Conservation (phyloP, 2,113 vertebrate genomes). For the Lophochroa leadbeateri region DNA sequence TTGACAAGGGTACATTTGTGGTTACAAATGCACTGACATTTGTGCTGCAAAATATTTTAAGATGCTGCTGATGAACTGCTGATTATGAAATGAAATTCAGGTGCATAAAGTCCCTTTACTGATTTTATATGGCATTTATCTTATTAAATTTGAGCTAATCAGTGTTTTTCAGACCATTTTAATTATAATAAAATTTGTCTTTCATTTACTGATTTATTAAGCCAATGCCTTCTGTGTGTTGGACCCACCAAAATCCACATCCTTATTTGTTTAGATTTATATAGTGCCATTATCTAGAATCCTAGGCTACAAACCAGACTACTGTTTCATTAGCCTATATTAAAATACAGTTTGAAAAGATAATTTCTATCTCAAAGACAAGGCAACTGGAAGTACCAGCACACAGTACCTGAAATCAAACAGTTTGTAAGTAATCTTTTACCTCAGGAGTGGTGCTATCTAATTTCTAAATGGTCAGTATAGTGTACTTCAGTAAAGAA, state of each 20-base stretch:
- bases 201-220: not conserved
- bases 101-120: not conserved
- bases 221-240: not conserved
- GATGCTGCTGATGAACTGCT: not conserved
- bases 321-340: not conserved
- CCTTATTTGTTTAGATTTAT: not conserved
- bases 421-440: not conserved
- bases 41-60: not conserved
- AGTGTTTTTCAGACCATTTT: not conserved
- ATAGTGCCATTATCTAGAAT: not conserved
- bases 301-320: not conserved
- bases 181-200: not conserved
- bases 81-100: conserved; percentile 13
- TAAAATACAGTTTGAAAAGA: not conserved
- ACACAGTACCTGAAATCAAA: not conserved
- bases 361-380: not conserved
- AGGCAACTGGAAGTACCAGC: not conserved
- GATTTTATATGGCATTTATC: not conserved
- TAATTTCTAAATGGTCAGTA: not conserved
- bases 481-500: not conserved
- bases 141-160: not conserved
- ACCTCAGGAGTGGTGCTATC: not conserved
- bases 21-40: not conserved
- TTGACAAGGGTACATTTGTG: not conserved
- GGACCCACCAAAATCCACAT: not conserved